These are phyloP conservation scores for Athene cunicularia DNA, from an alignment of 2,113 vertebrate genomes.

Conservation along the genomic window DNA sequence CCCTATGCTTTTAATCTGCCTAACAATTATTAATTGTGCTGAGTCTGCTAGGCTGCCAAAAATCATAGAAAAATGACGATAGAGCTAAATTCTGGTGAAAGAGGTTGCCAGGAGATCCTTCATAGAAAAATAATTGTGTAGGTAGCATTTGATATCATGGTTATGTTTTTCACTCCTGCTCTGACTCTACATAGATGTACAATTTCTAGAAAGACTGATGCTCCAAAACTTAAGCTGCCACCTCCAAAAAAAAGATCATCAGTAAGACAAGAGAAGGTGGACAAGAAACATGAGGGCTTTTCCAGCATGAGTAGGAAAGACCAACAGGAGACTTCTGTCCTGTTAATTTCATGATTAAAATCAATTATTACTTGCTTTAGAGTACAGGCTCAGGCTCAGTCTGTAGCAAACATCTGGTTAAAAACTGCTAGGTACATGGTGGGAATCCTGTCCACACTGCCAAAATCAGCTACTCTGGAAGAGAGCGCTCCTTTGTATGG, in stretches of 20 bases:
- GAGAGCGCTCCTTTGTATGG: accelerated
- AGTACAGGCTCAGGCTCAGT: neutral
- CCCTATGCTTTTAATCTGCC: neutral
- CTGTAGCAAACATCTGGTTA: neutral
- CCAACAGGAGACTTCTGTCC: neutral
- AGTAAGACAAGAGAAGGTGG: neutral
- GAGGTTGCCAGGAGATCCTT: neutral
- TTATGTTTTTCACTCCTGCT: neutral
- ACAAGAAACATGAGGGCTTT: neutral
- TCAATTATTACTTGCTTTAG: neutral
- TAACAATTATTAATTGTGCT: neutral
- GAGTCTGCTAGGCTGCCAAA: neutral
- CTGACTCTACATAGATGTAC: neutral
- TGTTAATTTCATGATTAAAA: neutral
- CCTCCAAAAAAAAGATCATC: neutral
- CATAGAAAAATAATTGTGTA: neutral
- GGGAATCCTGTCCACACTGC: neutral
- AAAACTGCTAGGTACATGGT: neutral
- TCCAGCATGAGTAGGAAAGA: neutral
- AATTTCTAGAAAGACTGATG: neutral
- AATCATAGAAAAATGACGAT: neutral
- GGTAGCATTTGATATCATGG: accelerated
- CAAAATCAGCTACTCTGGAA: neutral
- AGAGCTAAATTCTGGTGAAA: neutral
- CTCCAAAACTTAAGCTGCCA: neutral